These are phyloP conservation scores for Muscidifurax raptorellus DNA, from an alignment of 1,140 invertebrate species.

Conservation along the genomic window DNA sequence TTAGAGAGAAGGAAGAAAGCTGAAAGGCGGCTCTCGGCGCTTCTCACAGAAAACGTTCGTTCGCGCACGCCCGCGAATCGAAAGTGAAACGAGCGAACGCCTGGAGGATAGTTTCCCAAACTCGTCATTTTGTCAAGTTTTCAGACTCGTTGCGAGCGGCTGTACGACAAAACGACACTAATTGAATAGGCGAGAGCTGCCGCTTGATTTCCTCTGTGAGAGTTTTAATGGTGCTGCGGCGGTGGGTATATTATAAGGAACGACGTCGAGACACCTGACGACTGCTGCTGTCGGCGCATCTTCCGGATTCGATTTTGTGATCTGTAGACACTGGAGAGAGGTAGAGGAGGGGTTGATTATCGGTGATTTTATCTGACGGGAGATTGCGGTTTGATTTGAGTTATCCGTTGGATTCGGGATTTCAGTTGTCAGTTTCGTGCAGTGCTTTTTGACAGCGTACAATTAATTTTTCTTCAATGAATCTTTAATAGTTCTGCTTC, in stretches of 20 bases:
- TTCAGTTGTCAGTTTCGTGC: background rate
- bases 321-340: background rate
- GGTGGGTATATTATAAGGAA: background rate
- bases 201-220: background rate
- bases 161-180: background rate
- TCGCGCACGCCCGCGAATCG: background rate
- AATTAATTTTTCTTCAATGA: too few species aligned
- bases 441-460: too few species aligned
- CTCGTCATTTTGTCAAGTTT: background rate
- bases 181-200: background rate
- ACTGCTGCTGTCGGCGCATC: background rate
- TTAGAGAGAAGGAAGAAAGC: conserved; percentile 6
- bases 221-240: too few species aligned
- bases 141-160: background rate
- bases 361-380: background rate
- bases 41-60: background rate
- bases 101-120: conserved; percentile 3
- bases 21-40: background rate
- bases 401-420: background rate
- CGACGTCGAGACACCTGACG: background rate
- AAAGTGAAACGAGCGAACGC: background rate
- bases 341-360: background rate
- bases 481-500: too few species aligned
- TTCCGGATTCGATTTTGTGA: background rate
- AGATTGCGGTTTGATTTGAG: background rate